These are phyloP conservation scores for Schizopygopsis malacanthus DNA, from an alignment of 2,797 vertebrate species.

Conservation along the genomic window DNA sequence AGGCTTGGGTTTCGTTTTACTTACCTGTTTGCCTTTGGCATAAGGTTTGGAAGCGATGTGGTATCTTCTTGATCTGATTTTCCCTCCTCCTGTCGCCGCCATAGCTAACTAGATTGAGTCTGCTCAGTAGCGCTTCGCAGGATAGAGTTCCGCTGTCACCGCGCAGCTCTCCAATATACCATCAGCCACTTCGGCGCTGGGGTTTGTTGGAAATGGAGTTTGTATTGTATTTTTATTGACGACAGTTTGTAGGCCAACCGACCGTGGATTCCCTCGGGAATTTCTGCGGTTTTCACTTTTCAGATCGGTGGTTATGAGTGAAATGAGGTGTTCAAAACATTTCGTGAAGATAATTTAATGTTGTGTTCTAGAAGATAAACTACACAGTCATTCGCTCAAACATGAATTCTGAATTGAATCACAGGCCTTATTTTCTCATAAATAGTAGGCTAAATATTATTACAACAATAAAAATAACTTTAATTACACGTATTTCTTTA, in stretches of 20 bases:
- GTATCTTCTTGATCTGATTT: conserved; percentile 86
- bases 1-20: background rate
- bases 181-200: conserved; percentile 57
- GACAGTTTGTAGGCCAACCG: background rate
- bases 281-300: background rate
- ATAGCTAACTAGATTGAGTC: conserved; percentile 79
- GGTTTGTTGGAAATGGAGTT: conserved; percentile 76
- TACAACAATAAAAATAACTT: background rate
- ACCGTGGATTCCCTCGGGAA: background rate
- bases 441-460: background rate
- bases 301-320: background rate
- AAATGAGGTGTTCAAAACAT: background rate
- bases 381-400: background rate
- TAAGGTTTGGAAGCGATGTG: conserved; percentile 85
- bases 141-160: conserved; percentile 76
- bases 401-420: background rate
- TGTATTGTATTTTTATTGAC: too few relatives aligned
- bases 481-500: background rate
- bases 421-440: background rate
- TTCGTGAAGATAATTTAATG: background rate
- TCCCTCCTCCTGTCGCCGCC: conserved; percentile 89
- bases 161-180: conserved; percentile 63
- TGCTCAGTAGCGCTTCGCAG: conserved; percentile 77
- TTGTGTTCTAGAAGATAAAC: background rate
- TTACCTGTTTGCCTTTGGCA: conserved; percentile 84